These are phyloP conservation scores for Lampris megalopsis DNA, from an alignment of 2,113 vertebrate genomes.

Conservation along the genomic window DNA sequence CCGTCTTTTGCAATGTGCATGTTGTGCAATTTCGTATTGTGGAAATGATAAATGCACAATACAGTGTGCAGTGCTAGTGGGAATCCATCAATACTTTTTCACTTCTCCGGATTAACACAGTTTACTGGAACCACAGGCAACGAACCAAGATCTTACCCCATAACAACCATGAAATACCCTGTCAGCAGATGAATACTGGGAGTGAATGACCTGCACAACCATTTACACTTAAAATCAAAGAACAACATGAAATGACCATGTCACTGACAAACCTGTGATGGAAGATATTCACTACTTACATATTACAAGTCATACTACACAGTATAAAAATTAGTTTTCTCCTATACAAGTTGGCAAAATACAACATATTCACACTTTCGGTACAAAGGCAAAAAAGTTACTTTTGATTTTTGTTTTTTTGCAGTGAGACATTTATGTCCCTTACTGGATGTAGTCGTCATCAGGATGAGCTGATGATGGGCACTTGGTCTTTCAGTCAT, in stretches of 20 bases:
- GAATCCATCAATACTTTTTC: no score
- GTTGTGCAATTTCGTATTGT: no score
- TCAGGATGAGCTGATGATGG: background rate
- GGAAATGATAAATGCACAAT: no score
- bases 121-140: background rate
- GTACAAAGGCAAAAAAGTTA: conserved; percentile 56
- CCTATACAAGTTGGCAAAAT: conserved; percentile 59
- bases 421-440: conserved; percentile 34
- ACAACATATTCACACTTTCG: conserved; percentile 78
- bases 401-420: conserved; percentile 25
- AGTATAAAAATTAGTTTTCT: conserved; percentile 72
- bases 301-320: conserved; percentile 65
- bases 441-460: background rate
- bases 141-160: background rate
- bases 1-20: no score
- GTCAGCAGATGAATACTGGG: background rate
- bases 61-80: no score
- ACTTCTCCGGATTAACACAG: background rate
- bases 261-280: background rate
- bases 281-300: conserved; percentile 12
- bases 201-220: background rate
- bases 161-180: background rate
- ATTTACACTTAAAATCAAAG: conserved; percentile 6
- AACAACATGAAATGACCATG: conserved; percentile 5
- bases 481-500: conserved; percentile 7